phyloP scores from a whole-genome alignment of 2,797 vertebrate species.

The Poliocrania exsul region DNA sequence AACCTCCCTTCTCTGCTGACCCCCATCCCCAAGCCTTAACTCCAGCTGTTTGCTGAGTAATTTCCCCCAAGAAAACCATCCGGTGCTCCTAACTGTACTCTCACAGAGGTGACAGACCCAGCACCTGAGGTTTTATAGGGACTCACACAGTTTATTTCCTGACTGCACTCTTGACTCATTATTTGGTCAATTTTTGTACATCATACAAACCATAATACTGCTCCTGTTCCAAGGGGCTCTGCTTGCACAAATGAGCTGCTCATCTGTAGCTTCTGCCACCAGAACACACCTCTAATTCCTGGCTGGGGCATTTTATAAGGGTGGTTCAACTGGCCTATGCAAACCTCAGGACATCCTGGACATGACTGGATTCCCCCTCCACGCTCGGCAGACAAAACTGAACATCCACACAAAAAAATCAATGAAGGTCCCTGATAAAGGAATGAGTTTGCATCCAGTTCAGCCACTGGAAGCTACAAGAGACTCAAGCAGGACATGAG shows the following conservation, averaged over 20 bases:
- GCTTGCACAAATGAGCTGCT: background rate
- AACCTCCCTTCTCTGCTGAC: background rate
- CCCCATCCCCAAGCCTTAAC: background rate
- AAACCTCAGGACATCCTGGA: background rate
- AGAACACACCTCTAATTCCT: background rate
- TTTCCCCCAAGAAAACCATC: background rate
- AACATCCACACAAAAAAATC: background rate
- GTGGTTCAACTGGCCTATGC: background rate
- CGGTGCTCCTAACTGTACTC: background rate
- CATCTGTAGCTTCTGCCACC: background rate
- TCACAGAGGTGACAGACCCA: background rate
- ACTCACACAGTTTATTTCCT: background rate
- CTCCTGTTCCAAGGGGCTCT: background rate
- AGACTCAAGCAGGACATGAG: background rate
- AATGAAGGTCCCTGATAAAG: background rate
- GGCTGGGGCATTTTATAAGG: background rate
- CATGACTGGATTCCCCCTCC: background rate
- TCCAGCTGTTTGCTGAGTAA: background rate
- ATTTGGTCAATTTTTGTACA: background rate
- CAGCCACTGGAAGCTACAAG: background rate
- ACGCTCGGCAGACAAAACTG: background rate
- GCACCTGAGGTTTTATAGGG: background rate
- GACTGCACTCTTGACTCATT: background rate
- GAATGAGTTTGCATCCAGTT: background rate
- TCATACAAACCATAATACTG: background rate